Evolutionary conservation across 2,797 vertebrate genomes (phyloP), one percentile per base, ranked within the genome.

Genomic region (Ambastaia sidthimunki): DNA sequence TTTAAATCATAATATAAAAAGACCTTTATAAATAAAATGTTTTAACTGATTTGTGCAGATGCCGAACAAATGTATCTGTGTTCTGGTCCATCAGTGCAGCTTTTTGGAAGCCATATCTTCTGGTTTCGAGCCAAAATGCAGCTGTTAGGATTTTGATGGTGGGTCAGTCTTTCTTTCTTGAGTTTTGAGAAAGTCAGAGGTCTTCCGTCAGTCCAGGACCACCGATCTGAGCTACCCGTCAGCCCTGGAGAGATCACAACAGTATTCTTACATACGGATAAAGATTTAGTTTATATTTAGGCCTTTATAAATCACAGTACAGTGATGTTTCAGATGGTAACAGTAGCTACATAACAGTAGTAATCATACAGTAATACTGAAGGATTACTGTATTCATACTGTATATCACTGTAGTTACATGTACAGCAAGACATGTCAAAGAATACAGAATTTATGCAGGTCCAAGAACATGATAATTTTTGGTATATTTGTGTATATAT

Each of bases 121-220:
- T 78, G 79, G 19, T 5, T 85, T 48, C 67, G 80, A 16, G 66
- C 86, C 37, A 91, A 76, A 81, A 89, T 87, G 74, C 90, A 93
- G 65, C 41, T 25, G 25, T 25, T 50, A 9, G 0, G 19, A 16
- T 37, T 7, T 18, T 21, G 65, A 7, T 16, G 48, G 12, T 76
- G 68, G 55, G 23, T 34, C 57, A 13, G 23, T 10, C 69, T 65
- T 28, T 47, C 34, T 78, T 82, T 84, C 81, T 83, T 82, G 47
- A 89, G 85, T 74, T 62, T 88, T 80, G 81, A 86, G 41, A 82
- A 88, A 3, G 79, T 80, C 66, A 89, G 0, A 4, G 78, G 72
- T 62, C 73, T 63, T 3, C 81, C 80, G 81, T 86, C 63, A 0
- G 28, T 85, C 89, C 91, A 92, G 1, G 82, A 18, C 86, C 87